Evolutionary conservation across 2,797 vertebrate species (phyloP).

Genomic region (Karalla daura): DNA sequence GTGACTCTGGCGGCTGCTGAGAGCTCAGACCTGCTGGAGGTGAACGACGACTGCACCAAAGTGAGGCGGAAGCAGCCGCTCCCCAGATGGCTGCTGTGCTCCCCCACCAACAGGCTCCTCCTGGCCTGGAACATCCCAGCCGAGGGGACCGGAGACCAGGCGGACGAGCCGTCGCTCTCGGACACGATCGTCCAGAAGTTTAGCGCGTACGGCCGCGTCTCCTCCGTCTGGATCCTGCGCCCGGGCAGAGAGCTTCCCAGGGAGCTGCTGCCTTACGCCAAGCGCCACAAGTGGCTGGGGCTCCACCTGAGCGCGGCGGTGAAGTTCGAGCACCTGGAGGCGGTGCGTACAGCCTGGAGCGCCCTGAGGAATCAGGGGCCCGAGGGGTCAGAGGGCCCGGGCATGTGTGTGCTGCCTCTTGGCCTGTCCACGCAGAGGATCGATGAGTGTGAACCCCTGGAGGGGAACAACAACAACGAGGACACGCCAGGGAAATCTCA

Average conservation of each 20-base stretch:
- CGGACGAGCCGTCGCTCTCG: conserved; percentile 58
- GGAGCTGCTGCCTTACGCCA: conserved; percentile 75
- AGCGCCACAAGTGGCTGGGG: conserved; percentile 79
- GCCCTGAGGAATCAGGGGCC: conserved; percentile 63
- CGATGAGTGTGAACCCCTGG: conserved; percentile 9
- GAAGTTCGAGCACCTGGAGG: conserved; percentile 84
- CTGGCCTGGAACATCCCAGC: conserved; percentile 81
- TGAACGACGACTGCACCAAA: conserved; percentile 86
- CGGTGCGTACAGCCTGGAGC: conserved; percentile 73
- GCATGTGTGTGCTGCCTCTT: conserved; percentile 76
- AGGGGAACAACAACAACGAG: conserved; percentile 46
- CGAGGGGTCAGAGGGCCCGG: conserved; percentile 54
- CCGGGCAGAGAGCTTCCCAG: conserved; percentile 84
- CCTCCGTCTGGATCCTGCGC: conserved; percentile 81
- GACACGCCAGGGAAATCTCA: not conserved
- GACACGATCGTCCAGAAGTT: conserved; percentile 78
- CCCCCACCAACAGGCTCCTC: conserved; percentile 83
- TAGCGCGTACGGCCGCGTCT: conserved; percentile 70
- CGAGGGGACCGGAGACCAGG: not conserved
- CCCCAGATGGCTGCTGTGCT: conserved; percentile 80
- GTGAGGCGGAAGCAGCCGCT: conserved; percentile 79
- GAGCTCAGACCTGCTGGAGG: conserved; percentile 81
- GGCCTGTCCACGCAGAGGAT: conserved; percentile 65
- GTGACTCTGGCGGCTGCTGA: conserved; percentile 80
- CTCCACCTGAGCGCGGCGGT: conserved; percentile 81